phyloP scores from a whole-genome alignment of 2,113 vertebrate genomes.

The Brachyhypopomus occidentalis region DNA sequence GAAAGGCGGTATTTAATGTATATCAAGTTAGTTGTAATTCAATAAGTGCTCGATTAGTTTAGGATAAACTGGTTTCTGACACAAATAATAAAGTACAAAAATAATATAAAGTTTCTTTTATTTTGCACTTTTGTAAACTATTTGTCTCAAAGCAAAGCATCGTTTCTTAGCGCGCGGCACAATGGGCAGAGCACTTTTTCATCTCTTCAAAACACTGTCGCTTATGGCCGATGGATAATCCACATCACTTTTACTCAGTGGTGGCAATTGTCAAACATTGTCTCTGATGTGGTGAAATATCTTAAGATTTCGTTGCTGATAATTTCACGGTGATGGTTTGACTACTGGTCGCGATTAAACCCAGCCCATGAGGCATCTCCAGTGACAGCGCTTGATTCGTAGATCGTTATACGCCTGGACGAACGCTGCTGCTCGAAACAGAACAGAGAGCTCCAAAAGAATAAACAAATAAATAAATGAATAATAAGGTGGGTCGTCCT shows the following conservation, averaged over 20 bases:
- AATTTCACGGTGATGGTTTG: constrained; percentile 11
- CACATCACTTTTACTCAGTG: neutral
- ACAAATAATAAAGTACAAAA: constrained; percentile 1
- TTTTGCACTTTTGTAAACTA: constrained; percentile 18
- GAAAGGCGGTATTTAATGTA: neutral
- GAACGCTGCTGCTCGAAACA: neutral
- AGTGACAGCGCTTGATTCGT: constrained; percentile 6
- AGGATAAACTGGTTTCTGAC: neutral
- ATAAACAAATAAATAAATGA: constrained; percentile 36
- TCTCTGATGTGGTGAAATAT: neutral
- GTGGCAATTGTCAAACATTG: neutral
- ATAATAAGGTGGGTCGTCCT: constrained; percentile 16
- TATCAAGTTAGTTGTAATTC: neutral
- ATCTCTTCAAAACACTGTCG: neutral
- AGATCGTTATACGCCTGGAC: constrained; percentile 6
- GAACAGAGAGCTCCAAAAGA: constrained; percentile 3
- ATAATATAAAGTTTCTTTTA: neutral
- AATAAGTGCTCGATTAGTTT: constrained; percentile 15
- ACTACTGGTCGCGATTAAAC: neutral
- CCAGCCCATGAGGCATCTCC: neutral
- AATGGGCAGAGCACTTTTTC: neutral
- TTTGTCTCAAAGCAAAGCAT: constrained; percentile 2
- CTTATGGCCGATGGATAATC: neutral
- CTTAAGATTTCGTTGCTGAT: constrained; percentile 23
- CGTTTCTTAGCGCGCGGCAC: neutral